phyloP scores from a whole-genome alignment of 2,888 invertebrate genomes.

The Megaustenia siamemsis region DNA sequence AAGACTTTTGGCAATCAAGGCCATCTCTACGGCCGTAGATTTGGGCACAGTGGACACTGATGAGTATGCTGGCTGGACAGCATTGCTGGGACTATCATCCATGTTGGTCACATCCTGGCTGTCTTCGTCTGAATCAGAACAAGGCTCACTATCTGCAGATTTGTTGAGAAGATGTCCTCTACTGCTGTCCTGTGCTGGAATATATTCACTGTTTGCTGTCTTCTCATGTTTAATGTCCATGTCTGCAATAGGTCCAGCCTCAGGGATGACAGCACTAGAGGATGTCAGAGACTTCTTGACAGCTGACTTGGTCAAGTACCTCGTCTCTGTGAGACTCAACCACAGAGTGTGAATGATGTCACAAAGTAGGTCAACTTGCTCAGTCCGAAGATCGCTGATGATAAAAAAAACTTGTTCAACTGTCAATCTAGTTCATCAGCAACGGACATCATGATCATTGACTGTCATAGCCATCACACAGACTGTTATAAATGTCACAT shows the following conservation, averaged over 20 bases:
- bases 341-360: conserved; percentile 39
- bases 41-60: background rate
- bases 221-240: background rate
- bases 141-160: background rate
- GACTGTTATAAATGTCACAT: too few relatives aligned
- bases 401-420: too few relatives aligned
- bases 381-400: conserved; percentile 7
- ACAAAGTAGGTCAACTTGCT: conserved; percentile 27
- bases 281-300: background rate
- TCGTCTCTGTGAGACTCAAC: conserved; percentile 23
- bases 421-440: too few relatives aligned
- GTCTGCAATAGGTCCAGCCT: background rate
- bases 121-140: background rate
- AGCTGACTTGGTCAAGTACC: background rate
- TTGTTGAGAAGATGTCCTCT: background rate
- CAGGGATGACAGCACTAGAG: too few relatives aligned
- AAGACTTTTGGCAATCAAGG: conserved; percentile 15
- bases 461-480: too few relatives aligned
- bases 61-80: background rate
- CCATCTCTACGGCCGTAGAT: conserved; percentile 32
- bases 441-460: too few relatives aligned
- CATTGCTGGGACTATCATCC: background rate
- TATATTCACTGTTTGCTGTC: background rate
- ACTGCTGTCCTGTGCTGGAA: background rate
- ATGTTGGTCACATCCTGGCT: background rate